Conservation (phyloP, 2,888 invertebrate genomes). For the Heliconius cydno region DNA sequence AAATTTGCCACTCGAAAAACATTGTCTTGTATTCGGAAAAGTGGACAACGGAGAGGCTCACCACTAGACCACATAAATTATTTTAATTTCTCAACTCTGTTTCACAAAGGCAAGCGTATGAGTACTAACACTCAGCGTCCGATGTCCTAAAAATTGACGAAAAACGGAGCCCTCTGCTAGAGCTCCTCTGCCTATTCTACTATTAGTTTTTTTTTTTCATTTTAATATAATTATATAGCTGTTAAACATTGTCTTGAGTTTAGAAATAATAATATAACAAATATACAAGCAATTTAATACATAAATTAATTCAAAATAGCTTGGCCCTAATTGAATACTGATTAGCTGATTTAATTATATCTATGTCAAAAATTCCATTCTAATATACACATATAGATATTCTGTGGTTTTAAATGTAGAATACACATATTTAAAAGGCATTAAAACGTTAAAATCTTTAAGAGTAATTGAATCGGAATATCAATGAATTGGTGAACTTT, state of each 20-base stretch:
- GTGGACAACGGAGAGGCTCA: too few relatives aligned
- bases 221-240: neutral
- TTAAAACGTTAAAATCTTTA: neutral
- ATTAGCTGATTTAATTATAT: constrained; percentile 11
- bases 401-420: neutral
- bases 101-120: too few relatives aligned
- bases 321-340: constrained; percentile 10
- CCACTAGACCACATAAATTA: too few relatives aligned
- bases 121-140: too few relatives aligned
- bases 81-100: too few relatives aligned
- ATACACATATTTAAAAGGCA: constrained; percentile 9
- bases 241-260: too few relatives aligned
- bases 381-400: constrained; percentile 6
- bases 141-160: too few relatives aligned
- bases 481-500: neutral
- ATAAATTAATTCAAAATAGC: constrained; percentile 12
- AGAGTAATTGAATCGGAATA: neutral
- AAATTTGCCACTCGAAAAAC: too few relatives aligned
- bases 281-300: neutral
- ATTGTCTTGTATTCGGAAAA: too few relatives aligned
- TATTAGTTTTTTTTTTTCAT: neutral
- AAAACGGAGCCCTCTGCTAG: too few relatives aligned
- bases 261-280: neutral
- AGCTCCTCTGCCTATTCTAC: too few relatives aligned
- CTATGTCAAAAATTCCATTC: constrained; percentile 11